A percentile compares a stretch with the other conserved stretches of the same genome.
These are phyloP conservation scores for Synergus japonicus DNA, from an alignment of 2,888 invertebrate species.

Conservation along the genomic window DNA sequence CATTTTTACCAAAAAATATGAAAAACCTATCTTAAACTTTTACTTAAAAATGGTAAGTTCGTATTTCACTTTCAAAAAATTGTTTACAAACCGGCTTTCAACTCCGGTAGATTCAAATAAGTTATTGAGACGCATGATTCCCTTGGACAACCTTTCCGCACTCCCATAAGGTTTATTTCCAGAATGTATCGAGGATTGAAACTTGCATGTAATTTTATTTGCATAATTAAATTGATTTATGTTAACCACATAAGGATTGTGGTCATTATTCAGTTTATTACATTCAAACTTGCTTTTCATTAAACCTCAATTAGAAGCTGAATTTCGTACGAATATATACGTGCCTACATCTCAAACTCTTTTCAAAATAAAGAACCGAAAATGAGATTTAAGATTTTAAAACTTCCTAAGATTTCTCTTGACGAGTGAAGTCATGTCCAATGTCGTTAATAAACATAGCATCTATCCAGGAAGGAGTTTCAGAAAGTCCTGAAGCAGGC, in stretches of 20 bases:
- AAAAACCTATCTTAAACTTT: too few relatives aligned
- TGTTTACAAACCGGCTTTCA: too few relatives aligned
- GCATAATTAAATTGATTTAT: constrained; percentile 22
- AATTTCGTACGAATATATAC: background rate
- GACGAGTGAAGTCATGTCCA: too few relatives aligned
- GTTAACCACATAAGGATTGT: background rate
- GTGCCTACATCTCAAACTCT: too few relatives aligned
- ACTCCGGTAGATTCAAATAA: too few relatives aligned
- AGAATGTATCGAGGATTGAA: background rate
- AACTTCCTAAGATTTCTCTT: too few relatives aligned
- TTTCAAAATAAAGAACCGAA: too few relatives aligned
- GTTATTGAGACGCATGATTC: too few relatives aligned
- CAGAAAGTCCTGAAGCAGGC: background rate
- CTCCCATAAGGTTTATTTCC: constrained; percentile 7
- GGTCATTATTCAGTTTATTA: background rate
- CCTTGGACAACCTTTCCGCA: background rate
- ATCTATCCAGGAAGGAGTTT: background rate
- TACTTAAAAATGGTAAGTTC: too few relatives aligned
- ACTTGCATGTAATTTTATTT: constrained; percentile 21
- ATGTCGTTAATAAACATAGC: background rate
- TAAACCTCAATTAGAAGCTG: background rate
- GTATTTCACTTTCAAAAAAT: too few relatives aligned
- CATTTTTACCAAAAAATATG: too few relatives aligned
- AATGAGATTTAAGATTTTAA: too few relatives aligned
- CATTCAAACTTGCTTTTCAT: background rate